Base-by-base conservation (phyloP, 2,797 vertebrate genomes). In the Apogon hyalosoma region DNA sequence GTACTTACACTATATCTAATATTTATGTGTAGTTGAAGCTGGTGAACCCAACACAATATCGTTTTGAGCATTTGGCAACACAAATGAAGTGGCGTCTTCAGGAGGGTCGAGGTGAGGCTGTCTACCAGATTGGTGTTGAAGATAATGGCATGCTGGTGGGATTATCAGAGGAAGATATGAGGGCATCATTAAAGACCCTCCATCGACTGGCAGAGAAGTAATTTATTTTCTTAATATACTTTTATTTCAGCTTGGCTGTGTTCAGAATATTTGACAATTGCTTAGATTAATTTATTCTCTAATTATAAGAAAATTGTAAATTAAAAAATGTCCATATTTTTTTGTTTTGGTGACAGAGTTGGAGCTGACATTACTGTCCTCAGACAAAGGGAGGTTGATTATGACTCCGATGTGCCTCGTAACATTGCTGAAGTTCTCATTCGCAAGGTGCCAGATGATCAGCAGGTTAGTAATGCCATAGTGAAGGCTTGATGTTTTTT, bases 11-110 rank as follows among this genome's bases (percentile, higher is more conserved):
- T 15, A 6, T 11, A 42, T 15, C 2, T 57, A 1, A 55, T 11
- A 24, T 54, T 11, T 4, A 11, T 55, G 2, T 75, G 12, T 90
- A 99, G 98, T 90, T 99, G 19, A 99, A 99, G 91, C 93, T 99
- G 73, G 95, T 99, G 84, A 96, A 96, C 83, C 97, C 97, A 18
- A 98, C 97, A 0, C 97, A 98, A 69, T 97, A 98, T 56, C 97
- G 98, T 71, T 98, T 99, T 61, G 98, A 99, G 89, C 98, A 99
- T 88, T 90, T 99, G 82, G 97, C 97, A 73, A 99, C 98, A 0
- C 98, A 99, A 87, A 98, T 99, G 98, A 99, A 99, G 91, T 99
- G 97, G 98, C 90, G 97, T 2, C 94, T 99, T 3, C 98, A 99
- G 88, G 98, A 99, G 83, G 98, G 98, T 63, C 94, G 95, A 0